Evolutionary conservation across 2,888 invertebrate species (phyloP), one percentile per base, ranked within the genome.

Genomic region (Ischnus inquisitorius): DNA sequence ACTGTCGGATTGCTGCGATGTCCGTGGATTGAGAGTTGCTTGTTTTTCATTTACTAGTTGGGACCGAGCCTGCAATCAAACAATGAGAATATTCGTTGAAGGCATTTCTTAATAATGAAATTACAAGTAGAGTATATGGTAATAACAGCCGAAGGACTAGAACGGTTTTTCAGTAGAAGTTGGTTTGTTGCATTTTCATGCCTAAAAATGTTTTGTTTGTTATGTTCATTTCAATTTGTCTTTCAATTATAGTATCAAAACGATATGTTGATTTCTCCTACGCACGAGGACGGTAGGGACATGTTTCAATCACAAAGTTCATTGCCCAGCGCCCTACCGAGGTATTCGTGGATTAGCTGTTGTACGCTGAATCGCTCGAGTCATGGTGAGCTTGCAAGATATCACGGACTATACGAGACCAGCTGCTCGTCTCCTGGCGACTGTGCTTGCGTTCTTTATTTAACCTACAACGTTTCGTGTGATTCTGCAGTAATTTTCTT

Each of bases 311-410:
- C 51, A 46, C 54, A 64, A 43, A 43, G 41, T 28, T 41, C 43
- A 51, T 72, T 72, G 4, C 25, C n/a, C n/a, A n/a, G 22, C 22
- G 43, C 22, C n/a, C 12, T 39, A 34, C 28, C 41, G 12, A n/a
- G 16, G 43, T 25, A 51, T 41, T 64, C 22, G 4, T 3, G 22
- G 43, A 48, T 28, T 41, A 34, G 41, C 19, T 41, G 48, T 2
- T 48, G 0, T 1, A 39, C 41, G 71, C 64, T 39, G 51, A n/a
- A n/a, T n/a, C n/a, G n/a, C n/a, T n/a, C n/a, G n/a, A 34, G 14
- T 79, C 64, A 79, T 19, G 41, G 43, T 79, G 68, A 64, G 72
- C 10, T 57, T 79, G 46, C 46, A 1, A 60, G 57, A 79, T 46
- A 67, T 46, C 64, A n/a, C 19, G 34, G 34, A 75, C 12, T 8